These are phyloP conservation scores for Lycodopsis pacificus DNA, from an alignment of 2,797 vertebrate species.

Conservation along the genomic window DNA sequence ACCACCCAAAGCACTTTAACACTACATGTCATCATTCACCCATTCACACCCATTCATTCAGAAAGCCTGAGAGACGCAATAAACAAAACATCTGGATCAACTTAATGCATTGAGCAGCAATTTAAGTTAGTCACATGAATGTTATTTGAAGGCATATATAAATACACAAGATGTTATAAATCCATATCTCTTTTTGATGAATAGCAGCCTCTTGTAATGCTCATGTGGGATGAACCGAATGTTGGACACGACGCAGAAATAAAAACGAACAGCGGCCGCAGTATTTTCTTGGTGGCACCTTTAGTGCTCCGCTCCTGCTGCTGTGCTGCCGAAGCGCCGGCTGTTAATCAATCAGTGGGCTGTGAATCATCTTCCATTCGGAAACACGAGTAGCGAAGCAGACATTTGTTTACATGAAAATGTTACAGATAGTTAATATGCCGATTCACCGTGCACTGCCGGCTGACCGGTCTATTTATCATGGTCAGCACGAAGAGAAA, in stretches of 20 bases:
- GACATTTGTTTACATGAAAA: constrained; percentile 50
- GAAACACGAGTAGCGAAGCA: constrained; percentile 18
- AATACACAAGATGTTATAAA: background rate
- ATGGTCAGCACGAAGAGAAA: constrained; percentile 28
- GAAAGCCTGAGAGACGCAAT: too few species aligned
- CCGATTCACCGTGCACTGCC: constrained; percentile 10
- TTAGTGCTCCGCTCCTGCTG: constrained; percentile 37
- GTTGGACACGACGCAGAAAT: background rate
- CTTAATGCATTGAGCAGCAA: too few species aligned
- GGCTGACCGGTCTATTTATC: constrained; percentile 33
- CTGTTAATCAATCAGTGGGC: constrained; percentile 44
- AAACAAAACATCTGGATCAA: too few species aligned
- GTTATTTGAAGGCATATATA: background rate
- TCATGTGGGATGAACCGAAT: background rate
- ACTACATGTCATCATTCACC: too few species aligned
- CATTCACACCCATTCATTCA: too few species aligned
- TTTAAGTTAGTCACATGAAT: too few species aligned
- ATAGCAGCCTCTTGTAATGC: background rate
- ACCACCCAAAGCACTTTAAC: too few species aligned
- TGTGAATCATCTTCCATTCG: constrained; percentile 27
- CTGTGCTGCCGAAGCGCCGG: constrained; percentile 3
- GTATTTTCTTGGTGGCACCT: constrained; percentile 14
- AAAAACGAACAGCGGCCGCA: background rate
- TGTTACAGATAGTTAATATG: constrained; percentile 43
- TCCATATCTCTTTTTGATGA: background rate